A percentile compares a stretch with the other conserved stretches of the same genome.
Evolutionary conservation across 2,113 vertebrate genomes (phyloP).

Genomic region (Epinephelus cyanopodus): DNA sequence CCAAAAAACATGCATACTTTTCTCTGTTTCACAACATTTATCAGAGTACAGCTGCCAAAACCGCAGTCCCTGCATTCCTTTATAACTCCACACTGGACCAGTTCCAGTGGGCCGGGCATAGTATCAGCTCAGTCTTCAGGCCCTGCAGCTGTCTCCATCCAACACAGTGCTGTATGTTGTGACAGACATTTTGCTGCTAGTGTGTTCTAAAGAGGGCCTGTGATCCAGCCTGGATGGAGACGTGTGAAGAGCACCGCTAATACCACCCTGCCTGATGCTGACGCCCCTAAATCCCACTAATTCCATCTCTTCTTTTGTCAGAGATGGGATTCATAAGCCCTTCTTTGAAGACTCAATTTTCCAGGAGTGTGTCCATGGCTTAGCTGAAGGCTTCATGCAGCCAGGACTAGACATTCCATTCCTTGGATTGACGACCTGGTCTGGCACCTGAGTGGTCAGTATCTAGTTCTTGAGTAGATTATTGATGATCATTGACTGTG

Average conservation of each 20-base stretch:
- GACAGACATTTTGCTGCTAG: slow-evolving; percentile 56
- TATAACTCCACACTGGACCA: slow-evolving; percentile 72
- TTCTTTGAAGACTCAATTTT: slow-evolving; percentile 81
- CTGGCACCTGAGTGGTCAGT: slow-evolving; percentile 55
- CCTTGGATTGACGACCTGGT: slow-evolving; percentile 40
- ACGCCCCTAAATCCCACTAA: slow-evolving; percentile 80
- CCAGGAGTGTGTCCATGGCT: slow-evolving; percentile 75
- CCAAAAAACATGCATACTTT: slow-evolving; percentile 77
- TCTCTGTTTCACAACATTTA: slow-evolving; percentile 78
- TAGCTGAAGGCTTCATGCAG: slow-evolving; percentile 57
- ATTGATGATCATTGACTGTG: slow-evolving; percentile 58
- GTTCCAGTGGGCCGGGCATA: slow-evolving; percentile 69
- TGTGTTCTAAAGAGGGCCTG: slow-evolving; percentile 59
- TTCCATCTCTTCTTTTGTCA: slow-evolving; percentile 81
- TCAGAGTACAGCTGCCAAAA: slow-evolving; percentile 75
- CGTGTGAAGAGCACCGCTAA: slow-evolving; percentile 74
- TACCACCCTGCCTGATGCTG: slow-evolving; percentile 68
- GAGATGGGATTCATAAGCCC: slow-evolving; percentile 77
- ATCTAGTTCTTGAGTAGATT: slow-evolving; percentile 41
- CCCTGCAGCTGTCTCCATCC: slow-evolving; percentile 76
- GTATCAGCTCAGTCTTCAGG: slow-evolving; percentile 58
- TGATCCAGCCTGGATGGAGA: slow-evolving; percentile 68
- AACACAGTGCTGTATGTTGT: slow-evolving; percentile 62
- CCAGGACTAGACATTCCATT: slow-evolving; percentile 45
- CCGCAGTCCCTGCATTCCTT: slow-evolving; percentile 76